Percentiles rank a stretch among this genome's conserved stretches.
phyloP scores from a whole-genome alignment of 2,888 invertebrate genomes.

The Drosophila histrio region DNA sequence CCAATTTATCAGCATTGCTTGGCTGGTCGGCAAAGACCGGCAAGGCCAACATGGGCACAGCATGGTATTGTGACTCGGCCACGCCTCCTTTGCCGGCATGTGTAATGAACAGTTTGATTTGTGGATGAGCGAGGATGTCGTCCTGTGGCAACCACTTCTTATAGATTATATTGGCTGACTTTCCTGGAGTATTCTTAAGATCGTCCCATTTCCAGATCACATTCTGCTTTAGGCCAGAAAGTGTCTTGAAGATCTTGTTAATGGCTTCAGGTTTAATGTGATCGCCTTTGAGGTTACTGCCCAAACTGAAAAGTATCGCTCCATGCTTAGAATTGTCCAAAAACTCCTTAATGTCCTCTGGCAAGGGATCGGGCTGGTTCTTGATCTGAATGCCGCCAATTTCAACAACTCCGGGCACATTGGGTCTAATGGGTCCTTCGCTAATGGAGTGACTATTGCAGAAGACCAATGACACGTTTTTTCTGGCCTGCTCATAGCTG shows the following conservation, averaged over 20 bases:
- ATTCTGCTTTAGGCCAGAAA: slow-evolving; percentile 86
- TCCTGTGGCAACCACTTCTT: slow-evolving; percentile 89
- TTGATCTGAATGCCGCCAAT: slow-evolving; percentile 83
- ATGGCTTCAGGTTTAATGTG: slow-evolving; percentile 85
- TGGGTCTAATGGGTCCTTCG: slow-evolving; percentile 79
- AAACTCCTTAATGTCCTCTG: slow-evolving; percentile 82
- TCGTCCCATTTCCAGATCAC: slow-evolving; percentile 90
- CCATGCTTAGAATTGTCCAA: slow-evolving; percentile 83
- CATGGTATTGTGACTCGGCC: slow-evolving; percentile 87
- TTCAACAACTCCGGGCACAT: slow-evolving; percentile 81
- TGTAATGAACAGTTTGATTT: slow-evolving; percentile 87
- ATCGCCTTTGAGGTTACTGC: slow-evolving; percentile 83
- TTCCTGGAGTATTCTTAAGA: slow-evolving; percentile 84
- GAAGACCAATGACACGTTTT: slow-evolving; percentile 81
- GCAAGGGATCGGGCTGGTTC: slow-evolving; percentile 74
- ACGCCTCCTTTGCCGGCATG: slow-evolving; percentile 88
- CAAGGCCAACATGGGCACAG: slow-evolving; percentile 85
- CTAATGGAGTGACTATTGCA: slow-evolving; percentile 78
- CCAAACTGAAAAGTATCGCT: slow-evolving; percentile 84
- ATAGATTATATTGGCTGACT: slow-evolving; percentile 84
- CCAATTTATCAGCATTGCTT: slow-evolving; percentile 72
- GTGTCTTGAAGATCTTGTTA: slow-evolving; percentile 85
- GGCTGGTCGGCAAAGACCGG: slow-evolving; percentile 82
- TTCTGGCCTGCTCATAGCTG: slow-evolving; percentile 64
- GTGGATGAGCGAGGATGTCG: slow-evolving; percentile 87